Percentiles rank a stretch among this genome's conserved stretches.
Conservation (phyloP, 2,888 invertebrate species). For the Troglohyphantes excavatus region DNA sequence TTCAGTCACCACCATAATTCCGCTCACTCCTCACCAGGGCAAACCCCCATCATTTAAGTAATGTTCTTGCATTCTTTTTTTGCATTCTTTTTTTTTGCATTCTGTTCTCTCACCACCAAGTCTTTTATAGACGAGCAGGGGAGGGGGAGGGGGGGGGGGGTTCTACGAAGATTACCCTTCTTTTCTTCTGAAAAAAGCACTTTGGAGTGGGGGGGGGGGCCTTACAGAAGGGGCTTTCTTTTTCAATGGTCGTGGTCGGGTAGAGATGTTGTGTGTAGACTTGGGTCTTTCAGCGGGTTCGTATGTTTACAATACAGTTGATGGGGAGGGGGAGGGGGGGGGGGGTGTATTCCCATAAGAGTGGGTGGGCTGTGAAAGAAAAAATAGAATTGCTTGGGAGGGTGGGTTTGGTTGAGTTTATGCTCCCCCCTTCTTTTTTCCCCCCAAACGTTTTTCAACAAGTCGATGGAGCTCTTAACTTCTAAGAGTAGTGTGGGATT, state of each 20-base stretch:
- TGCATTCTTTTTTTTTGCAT: not conserved
- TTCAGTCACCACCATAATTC: conserved; percentile 23
- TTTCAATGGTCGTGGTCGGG: not conserved
- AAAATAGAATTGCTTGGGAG: not conserved
- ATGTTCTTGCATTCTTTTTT: not conserved
- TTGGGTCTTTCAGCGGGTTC: conserved; percentile 25
- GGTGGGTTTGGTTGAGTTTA: conserved; percentile 7
- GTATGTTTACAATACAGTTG: conserved; percentile 56
- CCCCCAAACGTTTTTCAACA: conserved; percentile 26
- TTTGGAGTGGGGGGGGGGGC: conserved; percentile 4
- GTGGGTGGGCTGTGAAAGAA: conserved; percentile 35
- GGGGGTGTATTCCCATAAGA: not conserved
- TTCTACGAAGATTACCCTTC: conserved; percentile 41
- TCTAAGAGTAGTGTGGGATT: not conserved
- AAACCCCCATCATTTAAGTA: conserved; percentile 25
- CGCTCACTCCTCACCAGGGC: not conserved
- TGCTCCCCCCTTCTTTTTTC: not conserved
- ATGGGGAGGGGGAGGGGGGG: no score
- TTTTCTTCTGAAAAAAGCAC: not conserved
- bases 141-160: conserved; percentile 9
- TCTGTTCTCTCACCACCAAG: not conserved
- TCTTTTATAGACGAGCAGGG: not conserved
- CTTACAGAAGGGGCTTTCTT: not conserved
- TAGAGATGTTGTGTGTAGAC: not conserved
- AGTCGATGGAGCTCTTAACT: conserved; percentile 27